phyloP scores from a whole-genome alignment of 2,797 vertebrate genomes.

The Chelonia mydas region DNA sequence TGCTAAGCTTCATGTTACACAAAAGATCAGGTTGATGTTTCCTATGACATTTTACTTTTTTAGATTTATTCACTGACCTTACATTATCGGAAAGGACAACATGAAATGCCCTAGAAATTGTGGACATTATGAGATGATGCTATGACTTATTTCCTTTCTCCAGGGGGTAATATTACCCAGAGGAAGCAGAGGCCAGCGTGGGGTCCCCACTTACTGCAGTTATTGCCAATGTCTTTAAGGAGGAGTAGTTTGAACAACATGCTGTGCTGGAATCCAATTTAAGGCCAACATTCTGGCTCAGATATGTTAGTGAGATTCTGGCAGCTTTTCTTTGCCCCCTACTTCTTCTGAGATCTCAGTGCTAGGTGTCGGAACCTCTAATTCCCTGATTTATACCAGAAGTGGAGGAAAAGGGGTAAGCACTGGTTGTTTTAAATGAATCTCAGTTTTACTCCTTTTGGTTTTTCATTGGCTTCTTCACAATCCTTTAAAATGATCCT shows the following conservation, averaged over 20 bases:
- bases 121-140: constrained; percentile 72
- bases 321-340: constrained; percentile 21
- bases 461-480: background rate
- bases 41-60: constrained; percentile 69
- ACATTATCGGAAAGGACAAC: constrained; percentile 75
- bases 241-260: constrained; percentile 37
- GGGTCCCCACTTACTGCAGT: constrained; percentile 38
- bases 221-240: constrained; percentile 44
- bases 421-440: background rate
- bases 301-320: constrained; percentile 28
- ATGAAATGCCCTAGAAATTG: constrained; percentile 74
- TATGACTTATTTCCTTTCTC: constrained; percentile 76
- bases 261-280: constrained; percentile 56
- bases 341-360: background rate
- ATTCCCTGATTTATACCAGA: background rate
- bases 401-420: background rate
- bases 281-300: constrained; percentile 19
- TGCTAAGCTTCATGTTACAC: constrained; percentile 56
- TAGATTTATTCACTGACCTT: constrained; percentile 80
- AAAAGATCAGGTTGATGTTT: constrained; percentile 56
- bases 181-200: constrained; percentile 63
- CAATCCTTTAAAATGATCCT: background rate
- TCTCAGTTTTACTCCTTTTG: background rate
- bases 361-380: background rate
- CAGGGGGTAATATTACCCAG: constrained; percentile 55